These are phyloP conservation scores for Pachycephala philippinensis DNA, from an alignment of 2,113 vertebrate species.

Conservation along the genomic window DNA sequence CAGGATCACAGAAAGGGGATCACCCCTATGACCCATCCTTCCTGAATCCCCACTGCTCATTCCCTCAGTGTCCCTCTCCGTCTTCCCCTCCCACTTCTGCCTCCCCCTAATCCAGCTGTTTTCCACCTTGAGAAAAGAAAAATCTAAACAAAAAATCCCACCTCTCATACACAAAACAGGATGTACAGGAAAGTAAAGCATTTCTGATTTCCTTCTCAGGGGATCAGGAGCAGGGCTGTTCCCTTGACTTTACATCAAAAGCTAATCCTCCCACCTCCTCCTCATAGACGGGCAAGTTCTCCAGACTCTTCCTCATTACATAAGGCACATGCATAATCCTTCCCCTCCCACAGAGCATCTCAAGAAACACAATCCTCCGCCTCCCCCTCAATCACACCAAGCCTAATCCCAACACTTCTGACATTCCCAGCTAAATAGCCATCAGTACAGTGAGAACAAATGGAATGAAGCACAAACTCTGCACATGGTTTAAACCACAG, in stretches of 20 bases:
- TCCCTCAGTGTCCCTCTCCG: not conserved
- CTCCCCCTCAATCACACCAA: constrained; percentile 47
- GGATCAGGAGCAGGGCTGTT: not conserved
- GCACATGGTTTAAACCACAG: not conserved
- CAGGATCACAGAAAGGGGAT: fast-evolving
- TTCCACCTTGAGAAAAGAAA: not conserved
- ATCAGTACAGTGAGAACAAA: constrained; percentile 1
- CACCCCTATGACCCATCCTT: not conserved
- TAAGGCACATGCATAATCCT: constrained; percentile 58
- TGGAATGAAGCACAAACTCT: not conserved
- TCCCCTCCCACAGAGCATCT: constrained; percentile 64
- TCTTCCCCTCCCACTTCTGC: not conserved
- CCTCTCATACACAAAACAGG: not conserved
- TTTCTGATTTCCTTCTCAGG: not conserved
- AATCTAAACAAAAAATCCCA: not conserved
- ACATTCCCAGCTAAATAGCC: constrained; percentile 37
- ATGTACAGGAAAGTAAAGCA: not conserved
- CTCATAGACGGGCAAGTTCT: not conserved
- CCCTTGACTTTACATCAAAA: constrained; percentile 22
- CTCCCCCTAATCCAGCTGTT: not conserved
- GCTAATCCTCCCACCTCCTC: constrained; percentile 28
- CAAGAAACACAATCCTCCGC: constrained; percentile 52
- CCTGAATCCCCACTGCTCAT: not conserved
- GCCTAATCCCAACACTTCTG: constrained; percentile 51
- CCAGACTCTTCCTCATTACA: constrained; percentile 51